phyloP scores from a whole-genome alignment of 2,888 invertebrate genomes.

The Scaptomyza reducta region DNA sequence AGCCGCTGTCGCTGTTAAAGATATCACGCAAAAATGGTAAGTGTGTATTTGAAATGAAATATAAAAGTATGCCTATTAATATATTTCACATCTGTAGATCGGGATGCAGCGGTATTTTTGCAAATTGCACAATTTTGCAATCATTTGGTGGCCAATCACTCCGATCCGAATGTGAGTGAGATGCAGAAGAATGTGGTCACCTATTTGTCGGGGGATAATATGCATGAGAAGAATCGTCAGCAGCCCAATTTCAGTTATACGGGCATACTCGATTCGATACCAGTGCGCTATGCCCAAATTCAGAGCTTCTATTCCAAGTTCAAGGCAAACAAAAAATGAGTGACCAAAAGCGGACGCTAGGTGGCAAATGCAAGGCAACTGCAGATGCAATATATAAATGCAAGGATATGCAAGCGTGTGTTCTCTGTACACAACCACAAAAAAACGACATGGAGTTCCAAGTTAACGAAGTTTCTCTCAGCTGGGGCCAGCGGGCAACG shows the following conservation, averaged over 20 bases:
- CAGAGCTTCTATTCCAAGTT: constrained; percentile 93
- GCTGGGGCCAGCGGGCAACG: constrained; percentile 46
- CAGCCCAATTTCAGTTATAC: constrained; percentile 88
- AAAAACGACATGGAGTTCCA: constrained; percentile 70
- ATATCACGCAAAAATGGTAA: constrained; percentile 91
- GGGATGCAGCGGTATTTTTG: constrained; percentile 83
- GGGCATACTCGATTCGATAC: constrained; percentile 91
- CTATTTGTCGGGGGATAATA: constrained; percentile 88
- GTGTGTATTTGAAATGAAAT: constrained; percentile 47
- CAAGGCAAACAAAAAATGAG: constrained; percentile 87
- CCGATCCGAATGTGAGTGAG: constrained; percentile 84
- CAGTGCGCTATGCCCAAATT: constrained; percentile 92
- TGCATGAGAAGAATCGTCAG: constrained; percentile 83
- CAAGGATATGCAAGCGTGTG: constrained; percentile 74
- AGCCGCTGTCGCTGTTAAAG: constrained; percentile 89
- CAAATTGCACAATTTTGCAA: constrained; percentile 84
- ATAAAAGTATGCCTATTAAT: not conserved
- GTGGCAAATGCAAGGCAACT: constrained; percentile 70
- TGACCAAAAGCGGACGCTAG: constrained; percentile 60
- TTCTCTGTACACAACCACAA: constrained; percentile 68
- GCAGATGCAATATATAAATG: constrained; percentile 63
- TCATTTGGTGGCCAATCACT: constrained; percentile 84
- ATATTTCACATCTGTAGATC: constrained; percentile 73
- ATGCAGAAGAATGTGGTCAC: constrained; percentile 88
- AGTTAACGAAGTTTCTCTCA: constrained; percentile 71